Percentiles rank a stretch among this genome's conserved stretches.
phyloP scores from a whole-genome alignment of 37 sponge, comb jelly and placozoan genomes.

The Haliclona indistincta region DNA sequence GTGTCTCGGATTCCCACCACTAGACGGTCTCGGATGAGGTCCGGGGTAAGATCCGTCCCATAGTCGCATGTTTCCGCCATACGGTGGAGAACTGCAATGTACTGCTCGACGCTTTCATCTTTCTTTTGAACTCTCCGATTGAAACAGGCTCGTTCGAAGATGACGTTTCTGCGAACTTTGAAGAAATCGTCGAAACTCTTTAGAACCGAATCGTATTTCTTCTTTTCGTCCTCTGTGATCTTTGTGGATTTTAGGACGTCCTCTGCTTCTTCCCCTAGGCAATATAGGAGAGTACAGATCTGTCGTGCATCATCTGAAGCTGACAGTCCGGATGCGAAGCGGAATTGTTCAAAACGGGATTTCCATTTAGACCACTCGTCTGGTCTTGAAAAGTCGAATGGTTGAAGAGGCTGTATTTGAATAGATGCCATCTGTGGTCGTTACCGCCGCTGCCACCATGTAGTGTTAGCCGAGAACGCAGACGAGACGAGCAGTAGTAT shows the following conservation, averaged over 20 bases:
- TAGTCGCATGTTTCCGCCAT: slow-evolving; percentile 26
- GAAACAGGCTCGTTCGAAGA: too few relatives aligned
- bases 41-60: slow-evolving; percentile 7
- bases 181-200: slow-evolving; percentile 25
- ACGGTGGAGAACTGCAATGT: slow-evolving; percentile 20
- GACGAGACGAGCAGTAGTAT: too few relatives aligned
- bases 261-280: too few relatives aligned
- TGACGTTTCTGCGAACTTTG: slow-evolving; percentile 32
- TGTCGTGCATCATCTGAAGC: slow-evolving; percentile 19
- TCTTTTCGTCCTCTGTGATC: slow-evolving; percentile 20
- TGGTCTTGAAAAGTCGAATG: slow-evolving; percentile 26
- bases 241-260: slow-evolving; percentile 27
- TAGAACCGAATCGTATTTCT: slow-evolving; percentile 24
- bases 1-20: slow-evolving; percentile 45
- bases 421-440: slow-evolving; percentile 17
- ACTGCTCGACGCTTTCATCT: slow-evolving; percentile 20
- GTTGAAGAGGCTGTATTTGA: slow-evolving; percentile 19
- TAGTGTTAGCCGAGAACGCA: too few relatives aligned
- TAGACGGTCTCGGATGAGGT: slow-evolving; percentile 33
- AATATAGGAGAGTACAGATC: slow-evolving; percentile 33
- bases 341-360: slow-evolving; percentile 25
- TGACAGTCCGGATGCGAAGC: slow-evolving; percentile 22
- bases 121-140: slow-evolving; percentile 15
- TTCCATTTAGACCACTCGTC: slow-evolving; percentile 33
- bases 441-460: slow-evolving; percentile 42